These are phyloP conservation scores for Uropsilus gracilis DNA, from an alignment of 2,113 vertebrate species.

Conservation along the genomic window DNA sequence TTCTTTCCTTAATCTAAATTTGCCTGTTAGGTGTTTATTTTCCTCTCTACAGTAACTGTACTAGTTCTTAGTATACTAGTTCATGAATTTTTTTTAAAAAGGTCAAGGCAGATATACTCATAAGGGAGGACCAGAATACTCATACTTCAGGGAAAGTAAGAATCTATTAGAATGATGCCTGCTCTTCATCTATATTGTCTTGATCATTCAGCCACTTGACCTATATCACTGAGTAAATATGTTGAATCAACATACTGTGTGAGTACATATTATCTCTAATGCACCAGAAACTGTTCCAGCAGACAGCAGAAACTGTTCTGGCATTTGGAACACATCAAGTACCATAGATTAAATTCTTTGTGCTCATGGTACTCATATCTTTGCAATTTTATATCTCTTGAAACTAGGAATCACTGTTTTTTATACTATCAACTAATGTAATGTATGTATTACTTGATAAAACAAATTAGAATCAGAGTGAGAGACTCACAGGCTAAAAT, in stretches of 20 bases:
- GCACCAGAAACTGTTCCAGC: slow-evolving; percentile 9
- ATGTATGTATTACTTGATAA: slow-evolving; percentile 43
- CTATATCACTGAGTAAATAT: background rate
- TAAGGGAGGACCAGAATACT: background rate
- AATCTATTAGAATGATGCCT: background rate
- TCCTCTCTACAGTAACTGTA: background rate
- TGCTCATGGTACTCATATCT: background rate
- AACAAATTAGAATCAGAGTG: background rate
- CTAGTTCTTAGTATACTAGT: background rate
- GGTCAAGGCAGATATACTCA: background rate
- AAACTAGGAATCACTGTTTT: slow-evolving; percentile 54
- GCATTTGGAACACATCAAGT: background rate
- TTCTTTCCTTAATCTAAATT: slow-evolving; percentile 9
- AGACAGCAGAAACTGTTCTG: background rate
- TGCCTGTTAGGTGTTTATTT: slow-evolving; percentile 17
- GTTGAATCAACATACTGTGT: too few relatives aligned
- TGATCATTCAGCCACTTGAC: background rate
- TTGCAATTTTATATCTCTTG: slow-evolving; percentile 32
- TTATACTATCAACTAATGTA: slow-evolving; percentile 42
- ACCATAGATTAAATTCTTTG: background rate
- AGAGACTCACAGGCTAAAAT: background rate
- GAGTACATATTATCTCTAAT: background rate
- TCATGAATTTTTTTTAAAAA: slow-evolving; percentile 15
- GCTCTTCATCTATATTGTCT: slow-evolving; percentile 24
- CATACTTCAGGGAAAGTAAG: background rate